phyloP scores from a whole-genome alignment of 2,113 vertebrate species.

The Polypterus senegalus region DNA sequence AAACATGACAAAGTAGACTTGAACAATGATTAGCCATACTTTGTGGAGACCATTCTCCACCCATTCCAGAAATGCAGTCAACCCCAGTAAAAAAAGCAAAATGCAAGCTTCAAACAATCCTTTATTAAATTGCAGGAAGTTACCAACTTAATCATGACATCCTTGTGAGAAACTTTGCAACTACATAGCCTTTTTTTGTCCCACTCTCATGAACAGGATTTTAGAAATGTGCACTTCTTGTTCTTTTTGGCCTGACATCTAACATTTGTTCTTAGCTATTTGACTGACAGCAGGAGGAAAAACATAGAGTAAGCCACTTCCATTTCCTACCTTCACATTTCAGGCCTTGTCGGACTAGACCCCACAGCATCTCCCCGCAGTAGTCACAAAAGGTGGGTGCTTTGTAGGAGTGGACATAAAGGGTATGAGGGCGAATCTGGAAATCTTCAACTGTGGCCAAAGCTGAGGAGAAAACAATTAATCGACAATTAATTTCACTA shows the following conservation, averaged over 20 bases:
- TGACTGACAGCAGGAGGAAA: neutral
- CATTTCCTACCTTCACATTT: constrained; percentile 87
- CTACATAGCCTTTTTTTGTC: neutral
- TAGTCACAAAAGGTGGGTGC: constrained; percentile 98
- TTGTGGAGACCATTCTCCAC: constrained; percentile 14
- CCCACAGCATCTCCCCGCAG: constrained; percentile 98
- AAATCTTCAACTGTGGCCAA: constrained; percentile 95
- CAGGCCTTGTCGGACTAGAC: constrained; percentile 90
- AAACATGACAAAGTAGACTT: too few species aligned
- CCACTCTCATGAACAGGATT: neutral
- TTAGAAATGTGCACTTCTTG: neutral
- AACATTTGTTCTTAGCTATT: neutral
- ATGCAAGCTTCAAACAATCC: constrained; percentile 23
- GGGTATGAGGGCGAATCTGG: constrained; percentile 93
- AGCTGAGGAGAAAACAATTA: constrained; percentile 41
- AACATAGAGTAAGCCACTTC: neutral
- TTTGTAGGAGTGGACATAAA: constrained; percentile 97
- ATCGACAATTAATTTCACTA: too few species aligned
- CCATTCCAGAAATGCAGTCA: constrained; percentile 5
- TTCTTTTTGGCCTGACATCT: constrained; percentile 8
- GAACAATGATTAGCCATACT: constrained; percentile 7
- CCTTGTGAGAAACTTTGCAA: constrained; percentile 1
- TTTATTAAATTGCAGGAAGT: constrained; percentile 14
- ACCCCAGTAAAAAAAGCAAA: constrained; percentile 16
- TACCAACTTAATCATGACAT: constrained; percentile 18